Base-by-base conservation (phyloP, 2,888 invertebrate species). In the Sylvicola cinctus region DNA sequence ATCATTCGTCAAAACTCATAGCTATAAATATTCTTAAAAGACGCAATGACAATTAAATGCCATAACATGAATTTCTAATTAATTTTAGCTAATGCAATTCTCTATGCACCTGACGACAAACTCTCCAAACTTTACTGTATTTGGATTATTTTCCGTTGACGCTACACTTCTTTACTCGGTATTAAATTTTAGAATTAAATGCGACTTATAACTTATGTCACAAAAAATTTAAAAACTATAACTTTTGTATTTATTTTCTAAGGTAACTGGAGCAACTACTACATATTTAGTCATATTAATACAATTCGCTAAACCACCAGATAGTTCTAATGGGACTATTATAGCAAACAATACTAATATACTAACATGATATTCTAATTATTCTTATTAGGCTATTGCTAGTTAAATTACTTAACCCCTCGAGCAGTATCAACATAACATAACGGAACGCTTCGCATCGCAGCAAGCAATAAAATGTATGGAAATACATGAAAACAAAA, bases 21-120 rank as follows among this genome's bases (percentile, higher is more conserved):
- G n/a, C n/a, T n/a, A n/a, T n/a, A n/a, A n/a, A n/a, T n/a, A n/a
- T n/a, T n/a, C n/a, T n/a, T n/a, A n/a, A n/a, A n/a, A n/a, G n/a
- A n/a, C n/a, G n/a, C n/a, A n/a, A n/a, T n/a, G n/a, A n/a, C n/a
- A n/a, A n/a, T n/a, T n/a, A n/a, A n/a, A n/a, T n/a, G n/a, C n/a
- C n/a, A 25, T 25, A 10, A 25, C 10, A 25, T 25, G 10, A 25
- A 25, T 12, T 13, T 28, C 11, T 5, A 28, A 28, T 12, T 28
- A n/a, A 5, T 28, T 12, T 12, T 29, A 29, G 29, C 29, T 29
- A 12, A 29, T 13, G 29, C 29, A 29, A 29, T 29, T 29, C 13
- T 29, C 29, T 13, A 7, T 29, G 10, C 29, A 29, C 10, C 13
- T 29, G 15, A 29, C 10, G 15, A 14, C 13, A 4, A 29, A 29